Evolutionary conservation across 1,140 invertebrate species (phyloP).

Genomic region (Pseudobourletiella spinata): DNA sequence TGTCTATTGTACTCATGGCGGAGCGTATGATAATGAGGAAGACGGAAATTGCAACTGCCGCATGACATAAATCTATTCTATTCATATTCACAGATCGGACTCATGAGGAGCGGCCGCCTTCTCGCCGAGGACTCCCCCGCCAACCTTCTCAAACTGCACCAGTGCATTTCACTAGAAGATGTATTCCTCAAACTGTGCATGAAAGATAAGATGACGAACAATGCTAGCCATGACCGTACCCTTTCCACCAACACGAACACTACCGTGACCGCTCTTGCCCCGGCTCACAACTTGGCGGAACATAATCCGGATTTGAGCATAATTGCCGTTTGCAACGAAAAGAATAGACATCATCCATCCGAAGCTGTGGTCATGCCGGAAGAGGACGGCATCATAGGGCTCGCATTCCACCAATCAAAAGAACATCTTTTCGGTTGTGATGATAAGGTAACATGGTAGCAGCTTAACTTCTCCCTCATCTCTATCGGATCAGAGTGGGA

Average conservation of each 20-base stretch:
- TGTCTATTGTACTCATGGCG: background rate
- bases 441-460: constrained; percentile 15
- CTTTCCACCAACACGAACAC: constrained; percentile 9
- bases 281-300: background rate
- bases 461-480: too few species aligned
- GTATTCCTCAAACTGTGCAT: constrained; percentile 88
- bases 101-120: constrained; percentile 84
- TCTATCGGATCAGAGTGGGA: too few species aligned
- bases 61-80: background rate
- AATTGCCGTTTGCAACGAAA: constrained; percentile 33
- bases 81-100: constrained; percentile 60
- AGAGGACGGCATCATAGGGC: constrained; percentile 70
- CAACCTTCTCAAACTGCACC: constrained; percentile 68
- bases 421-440: constrained; percentile 38
- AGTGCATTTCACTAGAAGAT: constrained; percentile 76
- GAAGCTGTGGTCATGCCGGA: constrained; percentile 50
- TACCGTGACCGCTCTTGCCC: background rate
- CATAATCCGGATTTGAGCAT: constrained; percentile 13
- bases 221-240: constrained; percentile 10
- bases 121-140: constrained; percentile 86
- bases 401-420: constrained; percentile 83
- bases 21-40: background rate
- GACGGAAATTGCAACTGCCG: background rate
- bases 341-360: constrained; percentile 17
- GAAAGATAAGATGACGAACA: constrained; percentile 39